phyloP scores from a whole-genome alignment of 2,113 vertebrate genomes.

The Megaleporinus macrocephalus region DNA sequence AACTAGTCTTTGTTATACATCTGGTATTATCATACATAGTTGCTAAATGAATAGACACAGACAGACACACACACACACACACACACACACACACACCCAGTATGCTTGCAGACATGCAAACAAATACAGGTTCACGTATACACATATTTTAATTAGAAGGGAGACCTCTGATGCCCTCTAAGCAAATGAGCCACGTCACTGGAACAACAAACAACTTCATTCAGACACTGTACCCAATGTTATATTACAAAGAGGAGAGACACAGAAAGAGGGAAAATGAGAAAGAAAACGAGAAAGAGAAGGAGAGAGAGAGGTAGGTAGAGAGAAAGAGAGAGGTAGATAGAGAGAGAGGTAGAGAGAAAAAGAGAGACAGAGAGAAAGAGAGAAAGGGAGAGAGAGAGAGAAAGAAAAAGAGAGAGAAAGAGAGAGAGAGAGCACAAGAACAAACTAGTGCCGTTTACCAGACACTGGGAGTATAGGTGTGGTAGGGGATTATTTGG shows the following conservation, averaged over 20 bases:
- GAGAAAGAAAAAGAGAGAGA: too few relatives aligned
- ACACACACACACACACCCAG: slow-evolving; percentile 56
- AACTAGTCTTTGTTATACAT: too few relatives aligned
- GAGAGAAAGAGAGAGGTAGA: slow-evolving; percentile 44
- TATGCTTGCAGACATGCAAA: not conserved
- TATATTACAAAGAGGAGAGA: slow-evolving; percentile 49
- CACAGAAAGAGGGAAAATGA: slow-evolving; percentile 30
- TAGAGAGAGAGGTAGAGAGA: not conserved
- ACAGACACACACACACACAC: not conserved
- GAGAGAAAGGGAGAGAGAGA: not conserved
- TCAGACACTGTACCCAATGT: slow-evolving; percentile 6
- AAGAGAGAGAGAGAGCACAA: not conserved
- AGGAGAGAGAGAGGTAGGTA: not conserved
- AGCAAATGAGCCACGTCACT: not conserved
- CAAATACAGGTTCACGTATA: not conserved
- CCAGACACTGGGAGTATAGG: slow-evolving; percentile 1
- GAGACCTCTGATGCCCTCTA: not conserved
- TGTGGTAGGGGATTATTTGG: slow-evolving; percentile 24
- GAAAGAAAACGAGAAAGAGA: not conserved
- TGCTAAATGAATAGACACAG: too few relatives aligned
- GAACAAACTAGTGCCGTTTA: not conserved
- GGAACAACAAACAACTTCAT: not conserved
- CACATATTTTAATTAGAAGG: not conserved
- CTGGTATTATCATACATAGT: too few relatives aligned
- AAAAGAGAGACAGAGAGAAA: slow-evolving; percentile 4